phyloP scores from a whole-genome alignment of 2,797 vertebrate genomes.

The Schizopygopsis pylzovi region DNA sequence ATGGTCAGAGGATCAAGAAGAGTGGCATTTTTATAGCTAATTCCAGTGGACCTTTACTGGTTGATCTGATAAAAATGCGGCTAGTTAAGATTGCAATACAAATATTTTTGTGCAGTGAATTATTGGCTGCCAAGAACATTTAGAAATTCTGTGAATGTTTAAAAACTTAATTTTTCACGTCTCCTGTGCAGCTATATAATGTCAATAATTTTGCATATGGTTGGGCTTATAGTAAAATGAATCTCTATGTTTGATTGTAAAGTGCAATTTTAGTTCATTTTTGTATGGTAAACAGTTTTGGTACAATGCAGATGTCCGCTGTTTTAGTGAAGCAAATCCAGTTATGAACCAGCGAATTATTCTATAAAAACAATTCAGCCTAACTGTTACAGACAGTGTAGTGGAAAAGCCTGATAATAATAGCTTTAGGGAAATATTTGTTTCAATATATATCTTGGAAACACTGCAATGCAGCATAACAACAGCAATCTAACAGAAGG shows the following conservation, averaged over 20 bases:
- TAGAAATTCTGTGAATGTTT: neutral
- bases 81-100: neutral
- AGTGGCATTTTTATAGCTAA: neutral
- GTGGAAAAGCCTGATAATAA: neutral
- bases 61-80: conserved; percentile 12
- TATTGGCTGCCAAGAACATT: neutral
- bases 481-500: conserved; percentile 31
- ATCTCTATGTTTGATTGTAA: neutral
- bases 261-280: neutral
- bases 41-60: neutral
- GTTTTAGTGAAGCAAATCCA: neutral
- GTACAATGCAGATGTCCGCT: neutral
- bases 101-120: neutral
- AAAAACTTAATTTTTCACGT: neutral
- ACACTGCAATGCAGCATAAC: conserved; percentile 8
- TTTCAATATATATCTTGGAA: conserved; percentile 24
- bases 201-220: neutral
- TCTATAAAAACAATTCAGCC: neutral
- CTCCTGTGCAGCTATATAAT: neutral
- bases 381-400: neutral
- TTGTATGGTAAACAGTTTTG: neutral
- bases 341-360: neutral
- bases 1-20: neutral
- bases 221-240: neutral
- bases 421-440: conserved; percentile 31